A percentile compares a stretch with the other conserved stretches of the same genome.
These are phyloP conservation scores for Atrina japonica DNA, from an alignment of 2,888 invertebrate genomes.

Conservation along the genomic window DNA sequence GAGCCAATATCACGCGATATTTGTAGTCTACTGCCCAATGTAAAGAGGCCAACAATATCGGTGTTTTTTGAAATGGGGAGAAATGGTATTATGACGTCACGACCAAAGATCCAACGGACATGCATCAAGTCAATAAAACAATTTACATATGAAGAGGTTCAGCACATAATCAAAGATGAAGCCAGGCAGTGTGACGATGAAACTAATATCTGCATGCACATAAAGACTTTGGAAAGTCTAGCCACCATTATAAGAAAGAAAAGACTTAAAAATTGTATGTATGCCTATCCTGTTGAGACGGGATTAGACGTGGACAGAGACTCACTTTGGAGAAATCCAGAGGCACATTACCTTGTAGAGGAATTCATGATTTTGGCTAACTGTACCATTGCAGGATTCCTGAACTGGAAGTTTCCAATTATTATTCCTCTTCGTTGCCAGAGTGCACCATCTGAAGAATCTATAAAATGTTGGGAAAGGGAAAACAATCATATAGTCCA, in stretches of 20 bases:
- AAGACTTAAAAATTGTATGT: constrained; percentile 40
- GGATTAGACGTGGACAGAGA: constrained; percentile 7
- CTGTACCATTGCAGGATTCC: constrained; percentile 29
- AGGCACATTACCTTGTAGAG: constrained; percentile 51
- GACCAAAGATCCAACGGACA: constrained; percentile 39
- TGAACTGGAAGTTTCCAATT: constrained; percentile 28
- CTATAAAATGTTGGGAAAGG: constrained; percentile 42
- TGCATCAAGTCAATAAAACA: constrained; percentile 47
- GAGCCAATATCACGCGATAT: constrained; percentile 56
- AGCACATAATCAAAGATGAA: constrained; percentile 47
- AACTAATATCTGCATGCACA: background rate
- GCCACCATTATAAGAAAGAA: constrained; percentile 36
- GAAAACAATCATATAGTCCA: constrained; percentile 28
- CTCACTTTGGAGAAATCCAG: constrained; percentile 19
- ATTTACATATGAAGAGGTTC: constrained; percentile 58
- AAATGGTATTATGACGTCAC: constrained; percentile 43
- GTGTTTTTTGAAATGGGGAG: constrained; percentile 54
- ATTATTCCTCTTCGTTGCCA: constrained; percentile 50
- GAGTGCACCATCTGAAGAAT: constrained; percentile 35
- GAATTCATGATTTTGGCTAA: constrained; percentile 52
- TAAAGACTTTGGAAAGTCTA: constrained; percentile 32
- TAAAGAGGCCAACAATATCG: constrained; percentile 57
- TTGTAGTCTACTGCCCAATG: constrained; percentile 57
- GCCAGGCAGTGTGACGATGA: background rate
- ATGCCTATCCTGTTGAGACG: constrained; percentile 35